phyloP scores from a whole-genome alignment of 2,113 vertebrate species.

The Colistium nudipinnis region DNA sequence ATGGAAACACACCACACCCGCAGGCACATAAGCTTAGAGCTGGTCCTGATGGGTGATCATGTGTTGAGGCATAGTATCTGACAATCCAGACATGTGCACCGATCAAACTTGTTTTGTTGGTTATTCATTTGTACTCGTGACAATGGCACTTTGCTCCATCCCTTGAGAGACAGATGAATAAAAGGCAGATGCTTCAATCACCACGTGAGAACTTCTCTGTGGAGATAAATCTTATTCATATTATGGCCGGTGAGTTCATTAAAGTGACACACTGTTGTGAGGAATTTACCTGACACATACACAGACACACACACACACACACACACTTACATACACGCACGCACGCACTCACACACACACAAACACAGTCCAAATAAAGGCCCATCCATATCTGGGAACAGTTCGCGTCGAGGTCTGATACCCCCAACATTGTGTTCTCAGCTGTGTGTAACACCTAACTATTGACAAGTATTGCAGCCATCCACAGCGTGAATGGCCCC shows the following conservation, averaged over 20 bases:
- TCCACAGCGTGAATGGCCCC: conserved; percentile 63
- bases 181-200: background rate
- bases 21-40: background rate
- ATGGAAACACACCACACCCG: conserved; percentile 24
- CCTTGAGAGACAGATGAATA: background rate
- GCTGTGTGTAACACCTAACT: conserved; percentile 58
- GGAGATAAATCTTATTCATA: background rate
- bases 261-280: conserved; percentile 12
- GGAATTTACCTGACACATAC: no score
- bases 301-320: conserved; percentile 21
- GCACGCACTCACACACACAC: conserved; percentile 21
- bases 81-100: background rate
- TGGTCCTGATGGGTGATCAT: conserved; percentile 12
- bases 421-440: conserved; percentile 53
- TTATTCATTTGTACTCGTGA: background rate
- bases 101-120: conserved; percentile 36
- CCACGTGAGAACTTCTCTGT: background rate
- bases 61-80: conserved; percentile 8
- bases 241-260: conserved; percentile 9
- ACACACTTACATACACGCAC: no score
- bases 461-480: conserved; percentile 56
- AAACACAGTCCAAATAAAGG: conserved; percentile 5
- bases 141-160: background rate
- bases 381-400: conserved; percentile 10
- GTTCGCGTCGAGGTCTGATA: conserved; percentile 20